Evolutionary conservation across 2,888 invertebrate species (phyloP).

Genomic region (Cryptophagus acutangulus): DNA sequence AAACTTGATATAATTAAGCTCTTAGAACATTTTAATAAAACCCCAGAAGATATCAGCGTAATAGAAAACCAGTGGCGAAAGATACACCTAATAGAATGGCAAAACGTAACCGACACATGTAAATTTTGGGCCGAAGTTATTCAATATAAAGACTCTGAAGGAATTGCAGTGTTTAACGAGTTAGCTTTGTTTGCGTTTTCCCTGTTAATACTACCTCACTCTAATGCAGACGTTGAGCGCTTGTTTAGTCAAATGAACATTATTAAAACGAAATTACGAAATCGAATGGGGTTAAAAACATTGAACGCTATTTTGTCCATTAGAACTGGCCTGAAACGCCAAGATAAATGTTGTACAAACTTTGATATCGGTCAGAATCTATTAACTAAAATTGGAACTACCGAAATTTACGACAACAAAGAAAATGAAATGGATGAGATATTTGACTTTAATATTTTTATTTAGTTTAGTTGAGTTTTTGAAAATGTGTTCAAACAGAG

Average conservation of each 20-base stretch:
- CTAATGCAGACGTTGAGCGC: conserved; percentile 23
- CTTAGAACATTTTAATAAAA: conserved; percentile 6
- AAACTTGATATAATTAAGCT: not conserved
- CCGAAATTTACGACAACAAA: too few relatives aligned
- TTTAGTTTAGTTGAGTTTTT: too few relatives aligned
- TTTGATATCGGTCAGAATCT: not conserved
- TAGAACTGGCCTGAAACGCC: not conserved
- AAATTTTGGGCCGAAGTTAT: conserved; percentile 15
- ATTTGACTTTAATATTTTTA: too few relatives aligned
- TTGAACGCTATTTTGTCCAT: conserved; percentile 3
- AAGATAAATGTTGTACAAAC: conserved; percentile 1
- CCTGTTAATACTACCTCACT: conserved; percentile 20
- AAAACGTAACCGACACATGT: not conserved
- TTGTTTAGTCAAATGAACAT: conserved; percentile 21
- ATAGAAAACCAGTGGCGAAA: conserved; percentile 1
- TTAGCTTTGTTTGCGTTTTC: conserved; percentile 15
- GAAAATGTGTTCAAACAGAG: too few relatives aligned
- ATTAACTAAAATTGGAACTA: not conserved
- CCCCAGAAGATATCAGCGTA: not conserved
- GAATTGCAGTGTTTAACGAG: conserved; percentile 41
- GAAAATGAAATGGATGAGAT: too few relatives aligned
- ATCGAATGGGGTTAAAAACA: conserved; percentile 9
- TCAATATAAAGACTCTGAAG: conserved; percentile 34
- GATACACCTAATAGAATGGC: conserved; percentile 1
- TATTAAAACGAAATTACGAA: conserved; percentile 18